These are phyloP conservation scores for Linyphia triangularis DNA, from an alignment of 2,888 invertebrate genomes.

Conservation along the genomic window DNA sequence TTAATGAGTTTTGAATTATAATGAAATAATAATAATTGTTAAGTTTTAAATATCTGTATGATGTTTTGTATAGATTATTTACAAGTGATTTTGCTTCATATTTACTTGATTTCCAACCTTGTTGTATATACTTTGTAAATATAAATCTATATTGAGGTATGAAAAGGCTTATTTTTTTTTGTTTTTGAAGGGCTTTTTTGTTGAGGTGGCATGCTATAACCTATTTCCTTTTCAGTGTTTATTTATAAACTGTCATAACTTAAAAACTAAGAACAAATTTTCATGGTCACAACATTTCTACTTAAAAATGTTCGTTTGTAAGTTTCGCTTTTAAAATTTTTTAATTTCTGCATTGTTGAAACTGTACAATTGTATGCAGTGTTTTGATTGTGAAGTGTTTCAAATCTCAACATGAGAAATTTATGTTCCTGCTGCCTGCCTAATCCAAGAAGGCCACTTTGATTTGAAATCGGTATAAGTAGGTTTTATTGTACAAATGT, in stretches of 20 bases:
- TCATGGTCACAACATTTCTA: background rate
- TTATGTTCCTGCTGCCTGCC: conserved; percentile 39
- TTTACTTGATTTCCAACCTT: background rate
- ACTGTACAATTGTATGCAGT: background rate
- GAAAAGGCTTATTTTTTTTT: conserved; percentile 12
- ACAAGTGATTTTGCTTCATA: background rate
- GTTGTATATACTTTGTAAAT: conserved; percentile 36
- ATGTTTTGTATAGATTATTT: too few species aligned
- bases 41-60: too few species aligned
- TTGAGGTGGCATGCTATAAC: background rate
- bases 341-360: background rate
- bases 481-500: conserved; percentile 61
- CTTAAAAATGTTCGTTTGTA: background rate
- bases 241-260: background rate
- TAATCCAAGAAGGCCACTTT: conserved; percentile 19
- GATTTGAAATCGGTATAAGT: conserved; percentile 27
- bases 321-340: background rate
- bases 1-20: too few species aligned
- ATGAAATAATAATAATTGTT: too few species aligned
- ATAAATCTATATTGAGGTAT: conserved; percentile 32
- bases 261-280: conserved; percentile 51
- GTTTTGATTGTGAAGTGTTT: background rate
- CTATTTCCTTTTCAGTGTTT: background rate
- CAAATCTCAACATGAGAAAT: background rate
- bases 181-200: conserved; percentile 14